Evolutionary conservation across 2,797 vertebrate species (phyloP).

Genomic region (Alauda arvensis): DNA sequence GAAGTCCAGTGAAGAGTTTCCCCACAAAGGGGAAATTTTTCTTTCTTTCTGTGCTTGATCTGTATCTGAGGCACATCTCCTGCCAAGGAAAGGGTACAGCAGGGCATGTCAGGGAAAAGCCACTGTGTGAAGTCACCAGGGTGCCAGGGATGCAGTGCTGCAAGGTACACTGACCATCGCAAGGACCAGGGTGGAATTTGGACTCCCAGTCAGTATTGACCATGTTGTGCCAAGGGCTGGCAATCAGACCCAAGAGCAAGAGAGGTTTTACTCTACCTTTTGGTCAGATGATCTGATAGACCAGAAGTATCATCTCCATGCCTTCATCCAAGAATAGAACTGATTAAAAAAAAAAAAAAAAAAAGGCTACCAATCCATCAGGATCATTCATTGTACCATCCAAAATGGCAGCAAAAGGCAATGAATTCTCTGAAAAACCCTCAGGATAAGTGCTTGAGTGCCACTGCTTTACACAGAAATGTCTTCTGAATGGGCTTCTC

Average conservation of each 20-base stretch:
- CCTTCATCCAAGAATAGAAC: neutral
- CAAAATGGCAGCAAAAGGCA: neutral
- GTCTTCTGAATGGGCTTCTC: neutral
- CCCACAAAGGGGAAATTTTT: neutral
- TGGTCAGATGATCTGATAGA: neutral
- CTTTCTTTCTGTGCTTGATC: neutral
- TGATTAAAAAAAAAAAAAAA: neutral
- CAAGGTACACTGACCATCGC: neutral
- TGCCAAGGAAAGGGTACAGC: neutral
- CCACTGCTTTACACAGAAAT: neutral
- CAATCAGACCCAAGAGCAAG: neutral
- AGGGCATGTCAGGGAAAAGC: neutral
- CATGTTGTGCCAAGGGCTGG: neutral
- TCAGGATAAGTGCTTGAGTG: neutral
- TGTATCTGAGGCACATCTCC: neutral
- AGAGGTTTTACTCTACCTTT: neutral
- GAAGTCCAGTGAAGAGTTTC: neutral
- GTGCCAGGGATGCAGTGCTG: neutral
- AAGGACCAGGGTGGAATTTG: neutral
- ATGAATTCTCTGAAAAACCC: neutral
- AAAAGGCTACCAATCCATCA: neutral
- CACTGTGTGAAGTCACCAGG: rapidly evolving
- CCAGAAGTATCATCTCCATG: neutral
- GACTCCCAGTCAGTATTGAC: neutral
- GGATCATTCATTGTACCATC: neutral